phyloP scores from a whole-genome alignment of 2,888 invertebrate species.

The Mechanitis mazaeus region DNA sequence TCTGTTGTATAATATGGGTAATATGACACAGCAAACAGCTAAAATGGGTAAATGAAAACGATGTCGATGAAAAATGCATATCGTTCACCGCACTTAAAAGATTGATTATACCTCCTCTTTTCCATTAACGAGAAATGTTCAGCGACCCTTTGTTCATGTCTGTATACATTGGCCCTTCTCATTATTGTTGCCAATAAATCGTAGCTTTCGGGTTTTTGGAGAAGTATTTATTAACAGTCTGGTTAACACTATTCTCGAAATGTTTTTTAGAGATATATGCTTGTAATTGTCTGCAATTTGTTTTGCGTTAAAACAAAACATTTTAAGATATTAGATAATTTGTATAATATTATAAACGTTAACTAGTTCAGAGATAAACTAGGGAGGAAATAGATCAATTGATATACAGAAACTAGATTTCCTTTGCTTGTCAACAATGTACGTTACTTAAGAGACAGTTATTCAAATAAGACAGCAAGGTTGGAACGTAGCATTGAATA shows the following conservation, averaged over 20 bases:
- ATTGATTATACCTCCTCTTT: constrained; percentile 13
- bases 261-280: neutral
- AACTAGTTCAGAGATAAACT: too few relatives aligned
- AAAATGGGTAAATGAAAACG: too few relatives aligned
- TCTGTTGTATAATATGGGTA: too few relatives aligned
- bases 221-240: neutral
- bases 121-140: constrained; percentile 11
- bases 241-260: neutral
- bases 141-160: constrained; percentile 5
- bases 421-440: neutral
- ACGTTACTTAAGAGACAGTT: constrained; percentile 6
- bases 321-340: too few relatives aligned
- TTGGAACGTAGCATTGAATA: constrained; percentile 3
- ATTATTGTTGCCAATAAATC: constrained; percentile 1
- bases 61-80: constrained; percentile 14
- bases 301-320: neutral
- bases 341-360: too few relatives aligned
- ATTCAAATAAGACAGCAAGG: constrained; percentile 4
- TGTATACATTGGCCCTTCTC: neutral
- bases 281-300: too few relatives aligned
- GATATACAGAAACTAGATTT: neutral
- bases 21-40: too few relatives aligned
- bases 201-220: neutral
- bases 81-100: constrained; percentile 11
- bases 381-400: neutral